phyloP scores from a whole-genome alignment of 2,113 vertebrate genomes.

The Cnemophilus loriae region DNA sequence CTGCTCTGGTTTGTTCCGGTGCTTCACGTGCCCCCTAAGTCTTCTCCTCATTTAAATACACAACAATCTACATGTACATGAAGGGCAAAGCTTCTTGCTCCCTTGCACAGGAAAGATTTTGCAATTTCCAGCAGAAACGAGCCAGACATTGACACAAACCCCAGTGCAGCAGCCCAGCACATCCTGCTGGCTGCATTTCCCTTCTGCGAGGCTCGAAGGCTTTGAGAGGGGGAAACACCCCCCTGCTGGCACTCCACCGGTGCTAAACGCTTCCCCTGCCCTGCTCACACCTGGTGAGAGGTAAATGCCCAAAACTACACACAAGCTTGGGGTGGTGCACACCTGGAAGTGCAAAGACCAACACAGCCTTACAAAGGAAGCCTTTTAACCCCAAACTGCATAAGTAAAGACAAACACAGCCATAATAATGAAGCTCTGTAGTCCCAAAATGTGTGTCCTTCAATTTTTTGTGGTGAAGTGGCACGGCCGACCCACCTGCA shows the following conservation, averaged over 20 bases:
- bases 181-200: neutral
- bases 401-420: neutral
- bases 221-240: neutral
- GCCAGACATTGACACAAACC: neutral
- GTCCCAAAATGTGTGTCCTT: neutral
- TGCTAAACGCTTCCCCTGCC: neutral
- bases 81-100: neutral
- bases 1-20: neutral
- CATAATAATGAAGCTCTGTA: neutral
- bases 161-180: neutral
- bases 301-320: neutral
- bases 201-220: neutral
- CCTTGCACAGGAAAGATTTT: constrained; percentile 5
- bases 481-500: neutral
- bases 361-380: neutral
- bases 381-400: neutral
- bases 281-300: neutral
- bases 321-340: neutral
- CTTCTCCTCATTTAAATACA: neutral
- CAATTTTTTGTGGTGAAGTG: neutral
- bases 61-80: neutral
- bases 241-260: fast-evolving
- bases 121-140: neutral
- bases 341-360: neutral
- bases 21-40: neutral